Evolutionary conservation across 2,113 vertebrate genomes (phyloP), one percentile per base, ranked within the genome.

Genomic region (Eudorcas thomsonii): DNA sequence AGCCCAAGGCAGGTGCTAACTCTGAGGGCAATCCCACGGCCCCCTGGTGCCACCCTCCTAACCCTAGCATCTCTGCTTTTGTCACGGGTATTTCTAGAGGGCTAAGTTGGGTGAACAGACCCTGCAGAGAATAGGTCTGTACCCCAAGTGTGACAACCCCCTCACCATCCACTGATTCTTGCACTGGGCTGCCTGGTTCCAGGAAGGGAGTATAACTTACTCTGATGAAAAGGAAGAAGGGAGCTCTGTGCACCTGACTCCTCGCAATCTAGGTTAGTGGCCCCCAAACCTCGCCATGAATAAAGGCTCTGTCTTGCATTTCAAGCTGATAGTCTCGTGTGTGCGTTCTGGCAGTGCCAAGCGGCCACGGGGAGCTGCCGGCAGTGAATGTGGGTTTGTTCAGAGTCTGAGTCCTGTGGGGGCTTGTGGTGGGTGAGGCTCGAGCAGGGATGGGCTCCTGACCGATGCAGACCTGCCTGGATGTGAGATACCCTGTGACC

Each of bases 1-100:
- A 14, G 14, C 9, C 11, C 6, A 0, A n/a, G 17, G 3, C 80
- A 52, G 30, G 30, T 12, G 45, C 78, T 33, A 28, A 13, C 78
- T 26, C 57, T 10, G 1, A 21, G 21, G 52, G 14, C n/a, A 7
- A 50, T 1, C 26, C 59, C 28, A 13, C 25, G 1, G 81, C 50
- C 60, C 78, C 48, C 78, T 28, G 57, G 8, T 0, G 26, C 50
- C 33, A 23, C n/a, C 48, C 30, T 67, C 36, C 25, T 11, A 16
- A 26, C 39, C 71, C 82, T 36, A 52, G 64, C 71, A 62, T 59
- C 81, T 83, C 83, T 97, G 88, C 77, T 93, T 97, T 88, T 50
- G 50, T 82, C 84, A 12, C 33, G 92, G 50, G 7, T 39, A 4
- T 94, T 92, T 52, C 50, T 87, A 50, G 74, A 62, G 67, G 94